Conservation (phyloP, 2,797 vertebrate genomes). For the Manis crassicaudata region DNA sequence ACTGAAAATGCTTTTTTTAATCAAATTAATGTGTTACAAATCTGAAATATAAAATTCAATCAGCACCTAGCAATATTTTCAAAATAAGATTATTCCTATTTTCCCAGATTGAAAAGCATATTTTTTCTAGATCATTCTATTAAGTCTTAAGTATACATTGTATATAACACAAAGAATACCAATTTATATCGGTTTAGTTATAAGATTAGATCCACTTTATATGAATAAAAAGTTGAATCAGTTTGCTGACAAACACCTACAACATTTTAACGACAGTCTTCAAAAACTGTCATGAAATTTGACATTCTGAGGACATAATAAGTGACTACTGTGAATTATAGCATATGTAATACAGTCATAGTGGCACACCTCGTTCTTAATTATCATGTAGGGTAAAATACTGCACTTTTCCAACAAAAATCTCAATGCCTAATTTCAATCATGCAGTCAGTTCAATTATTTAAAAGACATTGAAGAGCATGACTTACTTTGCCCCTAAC, state of each 20-base stretch:
- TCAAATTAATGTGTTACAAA: conserved; percentile 30
- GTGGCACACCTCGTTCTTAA: neutral
- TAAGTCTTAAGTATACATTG: neutral
- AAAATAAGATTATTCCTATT: neutral
- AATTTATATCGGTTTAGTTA: conserved; percentile 48
- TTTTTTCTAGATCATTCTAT: conserved; percentile 55
- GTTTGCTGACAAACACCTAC: conserved; percentile 46
- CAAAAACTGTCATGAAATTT: conserved; percentile 26
- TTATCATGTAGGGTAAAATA: neutral
- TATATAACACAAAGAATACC: neutral
- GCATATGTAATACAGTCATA: neutral
- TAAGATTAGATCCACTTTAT: conserved; percentile 47
- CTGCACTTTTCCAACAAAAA: conserved; percentile 24
- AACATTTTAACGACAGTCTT: conserved; percentile 18
- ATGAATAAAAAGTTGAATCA: conserved; percentile 44
- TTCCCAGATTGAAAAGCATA: conserved; percentile 44
- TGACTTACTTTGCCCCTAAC: neutral
- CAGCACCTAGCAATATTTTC: neutral
- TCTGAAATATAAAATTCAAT: conserved; percentile 51
- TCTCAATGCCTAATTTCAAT: neutral
- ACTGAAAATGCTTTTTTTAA: conserved; percentile 5
- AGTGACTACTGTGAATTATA: conserved; percentile 61
- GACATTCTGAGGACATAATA: conserved; percentile 35
- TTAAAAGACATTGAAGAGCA: neutral
- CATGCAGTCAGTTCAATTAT: neutral